Evolutionary conservation across 2,113 vertebrate species (phyloP).

Genomic region (Leptosomus discolor): DNA sequence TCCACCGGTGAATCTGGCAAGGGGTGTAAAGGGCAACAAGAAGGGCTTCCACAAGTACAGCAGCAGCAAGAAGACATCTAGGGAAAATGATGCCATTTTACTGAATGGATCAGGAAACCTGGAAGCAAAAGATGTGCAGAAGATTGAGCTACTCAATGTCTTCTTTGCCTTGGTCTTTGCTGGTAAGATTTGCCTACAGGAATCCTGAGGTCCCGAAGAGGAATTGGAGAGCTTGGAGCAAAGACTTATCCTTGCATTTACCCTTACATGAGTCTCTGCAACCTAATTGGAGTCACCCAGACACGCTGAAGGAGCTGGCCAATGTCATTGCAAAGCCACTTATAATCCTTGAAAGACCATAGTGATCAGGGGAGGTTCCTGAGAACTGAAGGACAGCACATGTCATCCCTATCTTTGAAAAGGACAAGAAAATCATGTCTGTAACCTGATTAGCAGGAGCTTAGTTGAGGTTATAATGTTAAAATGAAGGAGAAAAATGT

Average conservation of each 20-base stretch:
- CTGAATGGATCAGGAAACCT: background rate
- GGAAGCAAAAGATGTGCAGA: background rate
- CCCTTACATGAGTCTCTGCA: background rate
- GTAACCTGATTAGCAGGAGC: background rate
- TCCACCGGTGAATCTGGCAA: background rate
- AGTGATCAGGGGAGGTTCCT: background rate
- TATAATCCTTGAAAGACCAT: background rate
- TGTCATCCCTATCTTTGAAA: background rate
- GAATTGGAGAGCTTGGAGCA: background rate
- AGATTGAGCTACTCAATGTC: background rate
- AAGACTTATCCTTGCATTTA: background rate
- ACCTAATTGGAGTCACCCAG: background rate
- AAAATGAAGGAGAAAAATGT: background rate
- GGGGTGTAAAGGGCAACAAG: background rate
- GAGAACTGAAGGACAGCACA: background rate
- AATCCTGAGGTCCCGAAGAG: background rate
- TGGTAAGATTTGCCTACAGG: background rate
- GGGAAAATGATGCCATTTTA: background rate
- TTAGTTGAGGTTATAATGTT: background rate
- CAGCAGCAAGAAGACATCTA: background rate
- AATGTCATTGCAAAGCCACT: background rate
- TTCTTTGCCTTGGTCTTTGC: background rate
- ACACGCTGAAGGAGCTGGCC: background rate
- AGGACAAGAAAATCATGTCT: background rate
- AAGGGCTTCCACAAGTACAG: background rate